Percentiles rank a stretch among this genome's conserved stretches.
Conservation (phyloP, 2,797 vertebrate species). For the Semotilus atromaculatus region DNA sequence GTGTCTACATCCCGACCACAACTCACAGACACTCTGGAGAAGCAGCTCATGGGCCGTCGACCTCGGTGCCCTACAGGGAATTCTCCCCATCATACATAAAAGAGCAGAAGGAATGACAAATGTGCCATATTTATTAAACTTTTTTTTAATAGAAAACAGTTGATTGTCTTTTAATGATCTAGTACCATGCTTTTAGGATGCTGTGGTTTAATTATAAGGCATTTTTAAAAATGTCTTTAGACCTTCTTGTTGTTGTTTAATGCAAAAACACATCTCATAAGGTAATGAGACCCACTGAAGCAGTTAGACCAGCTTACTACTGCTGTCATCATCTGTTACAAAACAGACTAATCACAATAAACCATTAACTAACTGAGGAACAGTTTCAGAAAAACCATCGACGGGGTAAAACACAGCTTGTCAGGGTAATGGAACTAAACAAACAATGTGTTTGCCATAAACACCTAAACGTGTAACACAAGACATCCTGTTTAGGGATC, state of each 20-base stretch:
- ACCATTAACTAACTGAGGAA: background rate
- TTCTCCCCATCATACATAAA: background rate
- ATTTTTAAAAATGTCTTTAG: background rate
- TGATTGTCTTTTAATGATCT: background rate
- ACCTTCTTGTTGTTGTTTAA: background rate
- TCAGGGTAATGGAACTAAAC: constrained; percentile 42
- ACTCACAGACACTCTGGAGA: background rate
- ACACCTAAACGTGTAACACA: constrained; percentile 42
- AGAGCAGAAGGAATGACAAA: constrained; percentile 15
- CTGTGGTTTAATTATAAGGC: background rate
- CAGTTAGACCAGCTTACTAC: background rate
- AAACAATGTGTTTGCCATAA: constrained; percentile 55
- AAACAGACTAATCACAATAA: constrained; percentile 7
- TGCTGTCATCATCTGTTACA: background rate
- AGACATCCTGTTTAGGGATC: constrained; percentile 51
- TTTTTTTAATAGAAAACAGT: background rate
- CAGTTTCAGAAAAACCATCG: background rate
- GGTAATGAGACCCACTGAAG: constrained; percentile 4
- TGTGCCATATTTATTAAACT: background rate
- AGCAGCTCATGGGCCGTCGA: background rate
- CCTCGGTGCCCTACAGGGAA: background rate
- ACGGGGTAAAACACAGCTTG: constrained; percentile 19
- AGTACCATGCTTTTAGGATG: background rate
- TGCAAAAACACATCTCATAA: background rate
- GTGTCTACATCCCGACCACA: constrained; percentile 9